Base-by-base conservation (phyloP, 2,888 invertebrate genomes). In the Tryphoninae sp. region DNA sequence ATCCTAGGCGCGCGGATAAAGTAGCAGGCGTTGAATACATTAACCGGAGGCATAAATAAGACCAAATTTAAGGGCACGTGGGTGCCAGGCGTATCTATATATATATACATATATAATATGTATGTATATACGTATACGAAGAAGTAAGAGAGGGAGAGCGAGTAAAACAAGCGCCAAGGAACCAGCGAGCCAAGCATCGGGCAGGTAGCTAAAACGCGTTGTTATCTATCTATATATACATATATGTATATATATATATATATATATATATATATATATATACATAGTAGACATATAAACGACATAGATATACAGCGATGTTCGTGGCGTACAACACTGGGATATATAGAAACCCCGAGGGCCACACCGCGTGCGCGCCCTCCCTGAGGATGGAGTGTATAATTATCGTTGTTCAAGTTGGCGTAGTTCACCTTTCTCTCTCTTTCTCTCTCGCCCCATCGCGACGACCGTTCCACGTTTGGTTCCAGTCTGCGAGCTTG, bases 401-500 rank as follows among this genome's bases (percentile, higher is more conserved):
- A 92, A 92, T 92, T 92, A 92, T 91, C 90, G 90, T 89, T 89
- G 89, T 86, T 89, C 90, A 89, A 91, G 90, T 90, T 91, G 85
- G 87, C 88, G 86, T 88, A 82, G 88, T 77, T 77, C 69, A 77
- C 59, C 19, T 19, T 19, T 19, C 19, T 19, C 19, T 51, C 9
- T 13, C 16, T 51, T 7, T n/a, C 4, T 51, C 51, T 16, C 55
- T 55, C 69, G 71, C 78, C 76, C 68, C 40, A n/a, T 42, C 6
- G 19, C 40, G 62, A 62, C 55, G 62, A 62, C 33, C n/a, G 77
- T 77, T 88, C 88, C 89, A 88, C 51, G 88, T 90, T 91, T 89
- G 89, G 92, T 92, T 92, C 91, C 92, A 91, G 91, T 91, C 91
- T 90, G 89, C 91, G 90, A 87, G 90, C 89, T 91, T 91, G 91